Evolutionary conservation across 1,140 invertebrate species (phyloP).

Genomic region (Ganaspis sp.): DNA sequence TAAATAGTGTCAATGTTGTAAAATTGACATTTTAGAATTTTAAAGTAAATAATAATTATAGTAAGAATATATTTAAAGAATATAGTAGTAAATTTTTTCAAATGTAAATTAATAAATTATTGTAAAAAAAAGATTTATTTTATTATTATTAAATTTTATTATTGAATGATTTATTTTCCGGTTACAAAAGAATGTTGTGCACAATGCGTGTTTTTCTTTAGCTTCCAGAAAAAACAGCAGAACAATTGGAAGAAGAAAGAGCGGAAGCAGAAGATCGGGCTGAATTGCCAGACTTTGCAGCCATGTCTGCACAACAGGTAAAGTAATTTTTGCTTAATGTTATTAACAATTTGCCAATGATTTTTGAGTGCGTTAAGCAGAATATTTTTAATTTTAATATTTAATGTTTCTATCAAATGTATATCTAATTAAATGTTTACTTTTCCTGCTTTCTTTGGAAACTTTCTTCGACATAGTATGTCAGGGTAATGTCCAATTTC

Average conservation of each 20-base stretch:
- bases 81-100: too few relatives aligned
- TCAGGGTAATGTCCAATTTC: constrained; percentile 44
- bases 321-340: constrained; percentile 25
- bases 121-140: too few relatives aligned
- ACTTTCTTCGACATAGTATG: constrained; percentile 42
- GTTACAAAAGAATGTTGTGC: too few relatives aligned
- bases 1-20: too few relatives aligned
- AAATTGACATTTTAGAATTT: too few relatives aligned
- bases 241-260: constrained; percentile 74
- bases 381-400: constrained; percentile 1
- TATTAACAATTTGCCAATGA: not conserved
- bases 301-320: constrained; percentile 77
- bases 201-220: constrained; percentile 61
- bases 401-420: not conserved
- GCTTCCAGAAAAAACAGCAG: constrained; percentile 70
- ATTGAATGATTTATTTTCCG: too few relatives aligned
- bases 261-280: constrained; percentile 72
- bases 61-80: too few relatives aligned
- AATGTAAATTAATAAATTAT: too few relatives aligned
- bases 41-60: too few relatives aligned
- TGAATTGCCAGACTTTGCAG: constrained; percentile 74
- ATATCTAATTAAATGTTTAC: constrained; percentile 10
- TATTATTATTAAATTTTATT: too few relatives aligned
- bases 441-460: constrained; percentile 42
- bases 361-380: not conserved